phyloP scores from a whole-genome alignment of 1,140 invertebrate species.

The Penaeus japonicus region DNA sequence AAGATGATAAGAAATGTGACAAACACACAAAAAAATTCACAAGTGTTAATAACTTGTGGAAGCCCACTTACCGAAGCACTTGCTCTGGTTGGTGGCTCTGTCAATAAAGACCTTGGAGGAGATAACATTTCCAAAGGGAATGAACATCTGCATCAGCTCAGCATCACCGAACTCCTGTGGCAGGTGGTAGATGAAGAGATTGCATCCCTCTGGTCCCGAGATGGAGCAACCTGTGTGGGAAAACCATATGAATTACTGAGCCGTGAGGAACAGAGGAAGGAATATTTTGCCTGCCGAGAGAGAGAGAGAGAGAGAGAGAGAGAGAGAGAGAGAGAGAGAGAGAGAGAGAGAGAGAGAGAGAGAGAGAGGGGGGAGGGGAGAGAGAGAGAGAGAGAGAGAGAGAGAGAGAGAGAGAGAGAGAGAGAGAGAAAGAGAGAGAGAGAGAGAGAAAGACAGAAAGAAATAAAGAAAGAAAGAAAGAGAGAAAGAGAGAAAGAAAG shows the following conservation, averaged over 20 bases:
- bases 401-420: too few species aligned
- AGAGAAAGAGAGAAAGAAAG: neutral
- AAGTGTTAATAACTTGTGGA: neutral
- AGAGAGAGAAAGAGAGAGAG: too few species aligned
- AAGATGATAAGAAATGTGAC: neutral
- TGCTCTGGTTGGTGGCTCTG: conserved; percentile 99
- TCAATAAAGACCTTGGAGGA: conserved; percentile 99
- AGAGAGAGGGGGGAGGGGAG: too few species aligned
- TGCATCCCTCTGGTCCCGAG: conserved; percentile 98
- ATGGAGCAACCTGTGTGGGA: conserved; percentile 80
- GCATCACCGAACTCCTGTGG: conserved; percentile 98
- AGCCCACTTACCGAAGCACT: conserved; percentile 95
- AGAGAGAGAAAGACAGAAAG: too few species aligned
- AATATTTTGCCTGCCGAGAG: neutral
- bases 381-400: too few species aligned
- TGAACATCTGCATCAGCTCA: conserved; percentile 99
- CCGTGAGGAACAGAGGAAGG: neutral
- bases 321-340: neutral
- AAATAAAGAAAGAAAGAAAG: neutral
- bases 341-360: neutral
- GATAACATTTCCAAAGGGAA: conserved; percentile 99
- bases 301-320: neutral
- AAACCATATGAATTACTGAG: neutral
- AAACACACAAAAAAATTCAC: neutral
- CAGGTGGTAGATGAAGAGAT: conserved; percentile 99